These are phyloP conservation scores for Xenopus laevis DNA, from an alignment of 2,113 vertebrate species.

Conservation along the genomic window DNA sequence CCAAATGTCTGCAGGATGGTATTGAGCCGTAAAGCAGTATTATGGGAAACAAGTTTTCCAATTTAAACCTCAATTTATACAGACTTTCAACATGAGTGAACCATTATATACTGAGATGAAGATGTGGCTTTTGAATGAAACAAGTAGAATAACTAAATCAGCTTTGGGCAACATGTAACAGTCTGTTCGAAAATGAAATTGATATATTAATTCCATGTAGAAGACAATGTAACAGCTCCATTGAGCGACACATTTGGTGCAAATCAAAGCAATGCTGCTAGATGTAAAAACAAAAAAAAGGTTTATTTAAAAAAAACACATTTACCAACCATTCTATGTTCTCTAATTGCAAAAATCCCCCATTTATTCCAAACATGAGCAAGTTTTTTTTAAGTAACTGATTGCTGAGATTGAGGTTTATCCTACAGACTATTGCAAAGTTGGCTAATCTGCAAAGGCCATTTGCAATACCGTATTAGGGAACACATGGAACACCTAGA, in stretches of 20 bases:
- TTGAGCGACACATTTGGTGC: neutral
- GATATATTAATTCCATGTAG: neutral
- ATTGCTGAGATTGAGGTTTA: too few relatives aligned
- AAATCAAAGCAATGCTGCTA: too few relatives aligned
- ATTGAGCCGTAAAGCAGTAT: neutral
- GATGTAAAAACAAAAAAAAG: too few relatives aligned
- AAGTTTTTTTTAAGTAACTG: too few relatives aligned
- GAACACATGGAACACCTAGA: too few relatives aligned
- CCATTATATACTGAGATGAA: neutral
- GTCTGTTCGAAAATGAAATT: neutral
- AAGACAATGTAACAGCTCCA: neutral
- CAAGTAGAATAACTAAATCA: neutral
- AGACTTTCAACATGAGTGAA: neutral
- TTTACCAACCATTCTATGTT: too few relatives aligned
- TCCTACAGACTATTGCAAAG: too few relatives aligned
- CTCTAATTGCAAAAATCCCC: too few relatives aligned
- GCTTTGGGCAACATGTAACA: neutral
- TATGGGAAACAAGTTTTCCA: neutral
- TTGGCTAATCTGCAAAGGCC: too few relatives aligned
- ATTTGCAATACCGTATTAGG: too few relatives aligned
- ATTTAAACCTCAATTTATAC: conserved; percentile 1
- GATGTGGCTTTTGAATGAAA: neutral
- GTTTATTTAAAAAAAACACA: too few relatives aligned
- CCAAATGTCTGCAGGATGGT: neutral
- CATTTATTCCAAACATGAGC: too few relatives aligned